Evolutionary conservation across 30 jellyfish, hydroid and myxozoan genomes (phyloP).

Genomic region (Aurelia aurita): DNA sequence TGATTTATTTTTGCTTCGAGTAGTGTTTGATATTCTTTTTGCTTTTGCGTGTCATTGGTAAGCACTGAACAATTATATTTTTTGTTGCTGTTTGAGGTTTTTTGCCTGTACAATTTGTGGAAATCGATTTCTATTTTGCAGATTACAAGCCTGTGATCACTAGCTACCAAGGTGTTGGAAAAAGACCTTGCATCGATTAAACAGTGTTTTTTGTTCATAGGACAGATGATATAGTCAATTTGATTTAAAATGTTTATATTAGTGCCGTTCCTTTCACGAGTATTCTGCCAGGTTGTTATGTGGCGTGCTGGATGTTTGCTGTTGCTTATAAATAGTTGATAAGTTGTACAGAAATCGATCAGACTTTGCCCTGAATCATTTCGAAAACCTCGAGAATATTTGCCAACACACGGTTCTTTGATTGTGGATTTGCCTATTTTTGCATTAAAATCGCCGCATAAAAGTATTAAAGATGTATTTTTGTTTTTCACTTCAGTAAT

Average conservation of each 20-base stretch:
- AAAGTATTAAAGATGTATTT: constrained; percentile 13
- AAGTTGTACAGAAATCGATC: constrained; percentile 16
- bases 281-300: constrained; percentile 51
- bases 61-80: constrained; percentile 31
- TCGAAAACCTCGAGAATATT: constrained; percentile 17
- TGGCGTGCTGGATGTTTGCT: constrained; percentile 57
- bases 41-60: constrained; percentile 40
- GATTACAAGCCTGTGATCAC: constrained; percentile 28
- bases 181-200: no score
- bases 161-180: constrained; percentile 8
- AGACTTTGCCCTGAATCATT: constrained; percentile 23
- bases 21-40: constrained; percentile 4
- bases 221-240: constrained; percentile 44
- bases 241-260: constrained; percentile 2
- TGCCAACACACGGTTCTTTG: constrained; percentile 15
- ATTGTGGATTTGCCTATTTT: constrained; percentile 24
- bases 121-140: constrained; percentile 9
- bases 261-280: constrained; percentile 21
- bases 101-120: constrained; percentile 24
- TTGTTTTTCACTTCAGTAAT: constrained; percentile 8
- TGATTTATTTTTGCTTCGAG: no score
- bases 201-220: constrained; percentile 9
- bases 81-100: constrained; percentile 19
- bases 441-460: constrained; percentile 39
- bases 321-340: constrained; percentile 28